Evolutionary conservation across 2,113 vertebrate genomes (phyloP).

Genomic region (Nibea coibor): DNA sequence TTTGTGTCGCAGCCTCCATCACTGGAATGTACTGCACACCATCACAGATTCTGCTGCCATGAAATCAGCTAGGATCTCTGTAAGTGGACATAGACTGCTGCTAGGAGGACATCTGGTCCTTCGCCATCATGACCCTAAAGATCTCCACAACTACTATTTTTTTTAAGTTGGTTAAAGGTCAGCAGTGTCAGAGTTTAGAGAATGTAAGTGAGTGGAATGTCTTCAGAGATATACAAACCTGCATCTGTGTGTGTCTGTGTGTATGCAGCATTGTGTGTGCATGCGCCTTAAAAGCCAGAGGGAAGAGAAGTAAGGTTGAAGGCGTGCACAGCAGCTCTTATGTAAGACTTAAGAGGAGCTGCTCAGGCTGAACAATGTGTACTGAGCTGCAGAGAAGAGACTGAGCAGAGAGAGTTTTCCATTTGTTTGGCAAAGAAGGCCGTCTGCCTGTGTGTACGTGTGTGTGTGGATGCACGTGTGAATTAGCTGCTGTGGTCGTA

Average conservation of each 20-base stretch:
- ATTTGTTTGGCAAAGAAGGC: slow-evolving; percentile 4
- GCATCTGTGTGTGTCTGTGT: not conserved
- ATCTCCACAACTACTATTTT: not conserved
- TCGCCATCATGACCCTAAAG: not conserved
- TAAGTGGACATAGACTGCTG: not conserved
- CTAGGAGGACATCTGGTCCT: no score
- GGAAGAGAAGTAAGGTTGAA: slow-evolving; percentile 13
- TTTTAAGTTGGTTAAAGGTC: not conserved
- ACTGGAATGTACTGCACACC: slow-evolving; percentile 16
- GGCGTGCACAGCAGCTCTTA: slow-evolving; percentile 46
- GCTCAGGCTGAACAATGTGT: slow-evolving; percentile 46
- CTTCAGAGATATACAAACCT: not conserved
- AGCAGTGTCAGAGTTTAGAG: not conserved
- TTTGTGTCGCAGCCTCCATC: not conserved
- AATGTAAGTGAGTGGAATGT: not conserved
- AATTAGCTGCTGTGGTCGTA: not conserved
- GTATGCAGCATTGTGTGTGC: not conserved
- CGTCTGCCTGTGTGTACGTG: not conserved
- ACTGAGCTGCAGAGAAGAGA: slow-evolving; percentile 10
- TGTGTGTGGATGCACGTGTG: not conserved
- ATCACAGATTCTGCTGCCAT: not conserved
- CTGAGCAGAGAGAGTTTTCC: slow-evolving; percentile 3
- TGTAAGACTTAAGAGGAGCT: slow-evolving; percentile 53
- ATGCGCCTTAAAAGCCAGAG: slow-evolving; percentile 4
- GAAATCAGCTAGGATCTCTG: not conserved